Evolutionary conservation across 2,888 invertebrate species (phyloP), one percentile per base, ranked within the genome.

Genomic region (Mechanitis messenoides): DNA sequence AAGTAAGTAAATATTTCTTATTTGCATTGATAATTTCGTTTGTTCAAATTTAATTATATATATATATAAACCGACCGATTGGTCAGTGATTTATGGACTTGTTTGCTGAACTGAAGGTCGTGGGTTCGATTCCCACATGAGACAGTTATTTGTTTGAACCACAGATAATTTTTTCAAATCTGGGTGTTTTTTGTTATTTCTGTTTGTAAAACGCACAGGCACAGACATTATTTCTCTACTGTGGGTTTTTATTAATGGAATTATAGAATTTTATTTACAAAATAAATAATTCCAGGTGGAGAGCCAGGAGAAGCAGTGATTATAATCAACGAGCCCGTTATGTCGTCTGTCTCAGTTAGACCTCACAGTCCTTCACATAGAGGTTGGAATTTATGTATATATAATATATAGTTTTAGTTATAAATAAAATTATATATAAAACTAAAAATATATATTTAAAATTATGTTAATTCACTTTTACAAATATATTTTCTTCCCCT

Each of bases 231-330:
- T 20, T 20, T 20, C 20, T 20, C 20, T 20, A 20, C 20, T 20
- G 20, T 20, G 20, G 20, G 46, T 46, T 46, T 46, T 46, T 12
- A 20, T 20, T 20, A 20, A 20, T 20, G 20, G 20, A 20, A 20
- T 1, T 20, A 20, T 20, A 20, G 20, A 20, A 20, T 20, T 20
- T 1, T 31, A 31, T 31, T 31, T 50, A n/a, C 2, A 33, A 5
- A 38, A 20, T 11, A 60, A 12, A 33, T 11, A 45, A 35, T 60
- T 68, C 65, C 69, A 90, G 90, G 84, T 59, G 90, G 90, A 0
- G 90, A 90, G 66, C 90, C 90, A 0, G 90, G 89, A 0, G 90
- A 91, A 57, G 90, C 90, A 0, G 90, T 91, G 4, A 89, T 91
- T 4, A 90, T 90, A n/a, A 90, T 90, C 60, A 91, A 91, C 67